Percentiles rank a stretch among this genome's conserved stretches.
Conservation (phyloP, 1,140 invertebrate species). For the Lerema accius region DNA sequence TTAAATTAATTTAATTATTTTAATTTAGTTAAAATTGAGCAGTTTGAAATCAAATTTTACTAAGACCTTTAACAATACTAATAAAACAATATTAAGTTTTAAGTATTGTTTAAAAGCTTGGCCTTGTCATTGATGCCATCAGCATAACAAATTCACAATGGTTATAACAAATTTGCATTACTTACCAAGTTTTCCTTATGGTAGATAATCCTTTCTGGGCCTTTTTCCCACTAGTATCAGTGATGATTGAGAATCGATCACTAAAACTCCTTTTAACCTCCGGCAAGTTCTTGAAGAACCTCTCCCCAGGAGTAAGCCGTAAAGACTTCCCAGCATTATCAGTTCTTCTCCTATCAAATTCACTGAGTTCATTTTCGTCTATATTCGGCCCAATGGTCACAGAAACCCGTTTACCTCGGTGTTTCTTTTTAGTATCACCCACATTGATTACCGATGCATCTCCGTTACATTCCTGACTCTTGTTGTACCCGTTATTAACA, state of each 20-base stretch:
- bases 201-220: slow-evolving; percentile 64
- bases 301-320: slow-evolving; percentile 57
- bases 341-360: slow-evolving; percentile 44
- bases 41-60: no score
- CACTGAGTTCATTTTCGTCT: slow-evolving; percentile 39
- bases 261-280: slow-evolving; percentile 77
- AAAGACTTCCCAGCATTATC: slow-evolving; percentile 52
- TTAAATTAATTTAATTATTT: no score
- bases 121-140: no score
- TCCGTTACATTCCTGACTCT: slow-evolving; percentile 49
- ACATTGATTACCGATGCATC: slow-evolving; percentile 35
- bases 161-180: not conserved
- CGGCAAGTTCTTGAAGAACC: slow-evolving; percentile 44
- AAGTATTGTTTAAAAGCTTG: no score
- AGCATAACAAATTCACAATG: slow-evolving; percentile 3
- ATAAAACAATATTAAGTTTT: no score
- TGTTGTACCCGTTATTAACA: slow-evolving; percentile 52
- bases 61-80: no score
- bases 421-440: slow-evolving; percentile 46
- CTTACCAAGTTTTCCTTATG: slow-evolving; percentile 74
- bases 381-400: slow-evolving; percentile 38
- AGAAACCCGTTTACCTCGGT: slow-evolving; percentile 53
- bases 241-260: slow-evolving; percentile 72
- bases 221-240: slow-evolving; percentile 62
- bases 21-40: no score